A percentile compares a stretch with the other conserved stretches of the same genome.
phyloP scores from a whole-genome alignment of 2,888 invertebrate species.

The Drosophila cracens region DNA sequence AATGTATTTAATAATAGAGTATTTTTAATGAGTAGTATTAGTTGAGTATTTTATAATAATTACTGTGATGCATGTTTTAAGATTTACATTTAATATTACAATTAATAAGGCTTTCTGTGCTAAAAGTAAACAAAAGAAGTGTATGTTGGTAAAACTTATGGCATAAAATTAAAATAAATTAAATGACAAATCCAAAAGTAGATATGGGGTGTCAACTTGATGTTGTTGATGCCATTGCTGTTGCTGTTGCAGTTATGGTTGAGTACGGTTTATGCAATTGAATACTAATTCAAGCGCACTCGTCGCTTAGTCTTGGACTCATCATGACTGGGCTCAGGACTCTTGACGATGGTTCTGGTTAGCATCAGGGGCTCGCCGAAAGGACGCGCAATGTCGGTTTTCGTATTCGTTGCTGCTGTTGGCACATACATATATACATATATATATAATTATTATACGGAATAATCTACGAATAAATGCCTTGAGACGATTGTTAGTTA shows the following conservation, averaged over 20 bases:
- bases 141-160: constrained; percentile 13
- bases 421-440: constrained; percentile 5
- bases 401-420: constrained; percentile 61
- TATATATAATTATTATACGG: constrained; percentile 19
- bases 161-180: constrained; percentile 34
- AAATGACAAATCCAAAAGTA: constrained; percentile 24
- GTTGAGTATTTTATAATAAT: constrained; percentile 71
- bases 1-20: constrained; percentile 21
- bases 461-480: constrained; percentile 1
- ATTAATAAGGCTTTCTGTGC: constrained; percentile 37
- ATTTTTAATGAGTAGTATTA: constrained; percentile 32
- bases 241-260: constrained; percentile 1
- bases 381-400: constrained; percentile 87
- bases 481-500: constrained; percentile 35
- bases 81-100: constrained; percentile 40
- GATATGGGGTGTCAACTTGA: constrained; percentile 32
- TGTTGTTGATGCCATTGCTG: constrained; percentile 12
- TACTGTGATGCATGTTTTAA: constrained; percentile 64
- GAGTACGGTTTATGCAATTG: constrained; percentile 8
- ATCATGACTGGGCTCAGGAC: constrained; percentile 45
- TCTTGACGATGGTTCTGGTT: constrained; percentile 64
- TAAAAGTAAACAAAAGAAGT: constrained; percentile 12
- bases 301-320: constrained; percentile 56
- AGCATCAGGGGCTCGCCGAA: constrained; percentile 93
- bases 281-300: constrained; percentile 52